Evolutionary conservation across 1,140 invertebrate genomes (phyloP), one percentile per base, ranked within the genome.

Genomic region (Campodea augens): DNA sequence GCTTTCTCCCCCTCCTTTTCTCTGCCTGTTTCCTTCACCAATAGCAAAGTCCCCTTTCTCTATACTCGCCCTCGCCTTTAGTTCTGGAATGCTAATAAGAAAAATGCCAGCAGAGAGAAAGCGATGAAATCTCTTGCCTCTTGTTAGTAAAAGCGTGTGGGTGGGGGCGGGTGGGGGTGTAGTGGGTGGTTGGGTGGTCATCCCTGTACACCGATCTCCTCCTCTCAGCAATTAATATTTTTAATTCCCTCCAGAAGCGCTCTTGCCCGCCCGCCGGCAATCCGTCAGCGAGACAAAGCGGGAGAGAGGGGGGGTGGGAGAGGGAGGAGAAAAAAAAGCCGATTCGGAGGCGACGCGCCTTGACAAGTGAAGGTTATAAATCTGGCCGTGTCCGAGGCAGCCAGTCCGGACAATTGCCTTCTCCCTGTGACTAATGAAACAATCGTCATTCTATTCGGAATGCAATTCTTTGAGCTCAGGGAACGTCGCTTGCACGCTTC

Each of bases 51-150:
- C n/a, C n/a, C n/a, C n/a, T n/a, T n/a, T n/a, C n/a, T n/a, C n/a
- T n/a, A n/a, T n/a, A n/a, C n/a, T n/a, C n/a, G n/a, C n/a, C n/a
- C n/a, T n/a, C n/a, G n/a, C n/a, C n/a, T n/a, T n/a, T n/a, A n/a
- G n/a, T n/a, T n/a, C 27, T 32, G 27, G 27, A 32, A 32, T 32
- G 27, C 27, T 32, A 32, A 32, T 32, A 32, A 32, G 27, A 32
- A 32, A 32, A 32, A 32, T 32, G 27, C 27, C 27, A 15, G 15
- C 27, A 7, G 27, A 15, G 7, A 7, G 15, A 32, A 15, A 32
- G 27, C 27, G n/a, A n/a, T n/a, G n/a, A n/a, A n/a, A n/a, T n/a
- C n/a, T n/a, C n/a, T n/a, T n/a, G n/a, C n/a, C n/a, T n/a, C n/a
- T n/a, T n/a, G n/a, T n/a, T n/a, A n/a, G n/a, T n/a, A n/a, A n/a